These are phyloP conservation scores for Resseliella maxima DNA, from an alignment of 2,888 invertebrate species.

Conservation along the genomic window DNA sequence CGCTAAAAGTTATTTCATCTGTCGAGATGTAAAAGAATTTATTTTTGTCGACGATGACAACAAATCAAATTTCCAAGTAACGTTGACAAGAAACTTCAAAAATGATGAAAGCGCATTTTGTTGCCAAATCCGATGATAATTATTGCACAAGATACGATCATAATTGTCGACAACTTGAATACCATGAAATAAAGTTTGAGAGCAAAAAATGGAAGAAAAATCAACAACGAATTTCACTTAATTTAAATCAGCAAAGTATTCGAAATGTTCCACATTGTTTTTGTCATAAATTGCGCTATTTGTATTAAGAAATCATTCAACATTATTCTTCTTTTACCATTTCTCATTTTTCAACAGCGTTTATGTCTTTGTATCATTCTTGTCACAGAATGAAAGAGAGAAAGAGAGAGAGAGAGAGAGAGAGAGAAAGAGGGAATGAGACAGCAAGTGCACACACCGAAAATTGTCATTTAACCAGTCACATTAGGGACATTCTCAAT, in stretches of 20 bases:
- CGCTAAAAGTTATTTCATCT: no score
- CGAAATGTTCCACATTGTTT: background rate
- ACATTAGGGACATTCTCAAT: background rate
- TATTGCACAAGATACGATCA: background rate
- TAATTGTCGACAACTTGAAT: background rate
- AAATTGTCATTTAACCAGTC: background rate
- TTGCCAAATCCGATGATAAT: background rate
- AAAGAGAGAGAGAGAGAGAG: no score
- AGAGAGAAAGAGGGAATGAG: no score
- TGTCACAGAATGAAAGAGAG: background rate
- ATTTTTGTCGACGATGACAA: no score
- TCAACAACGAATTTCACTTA: background rate
- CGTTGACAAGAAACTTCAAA: background rate
- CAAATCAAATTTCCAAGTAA: background rate
- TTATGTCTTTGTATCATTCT: background rate
- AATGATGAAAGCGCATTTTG: background rate
- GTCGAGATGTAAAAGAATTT: no score
- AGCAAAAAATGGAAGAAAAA: background rate
- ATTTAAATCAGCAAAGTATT: background rate
- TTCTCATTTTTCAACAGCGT: background rate
- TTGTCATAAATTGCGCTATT: background rate
- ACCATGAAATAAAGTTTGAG: background rate
- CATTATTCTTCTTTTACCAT: background rate
- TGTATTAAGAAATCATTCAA: background rate
- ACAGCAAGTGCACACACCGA: no score